These are phyloP conservation scores for Origma solitaria DNA, from an alignment of 2,113 vertebrate genomes.

Conservation along the genomic window DNA sequence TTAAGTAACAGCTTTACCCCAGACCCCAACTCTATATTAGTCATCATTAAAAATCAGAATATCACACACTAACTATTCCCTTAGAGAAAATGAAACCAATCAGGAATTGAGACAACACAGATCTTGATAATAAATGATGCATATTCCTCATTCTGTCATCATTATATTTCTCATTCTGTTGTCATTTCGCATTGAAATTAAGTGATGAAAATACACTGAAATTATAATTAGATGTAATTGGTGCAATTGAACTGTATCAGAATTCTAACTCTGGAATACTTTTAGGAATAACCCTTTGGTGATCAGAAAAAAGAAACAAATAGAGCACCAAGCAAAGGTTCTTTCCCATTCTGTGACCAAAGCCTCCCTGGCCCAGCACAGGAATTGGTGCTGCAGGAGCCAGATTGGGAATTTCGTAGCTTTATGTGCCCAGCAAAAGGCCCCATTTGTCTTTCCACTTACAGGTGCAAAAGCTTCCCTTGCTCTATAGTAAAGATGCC, in stretches of 20 bases:
- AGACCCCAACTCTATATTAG: neutral
- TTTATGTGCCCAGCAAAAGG: fast-evolving
- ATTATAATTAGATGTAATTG: neutral
- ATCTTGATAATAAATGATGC: neutral
- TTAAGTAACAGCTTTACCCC: neutral
- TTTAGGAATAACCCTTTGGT: neutral
- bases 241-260: neutral
- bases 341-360: neutral
- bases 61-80: neutral
- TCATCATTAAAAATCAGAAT: neutral
- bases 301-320: neutral
- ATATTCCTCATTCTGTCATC: constrained; percentile 1
- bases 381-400: fast-evolving
- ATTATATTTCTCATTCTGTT: neutral
- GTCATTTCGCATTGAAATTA: neutral
- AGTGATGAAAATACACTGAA: neutral
- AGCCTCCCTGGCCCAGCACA: neutral
- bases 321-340: fast-evolving
- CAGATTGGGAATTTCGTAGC: neutral
- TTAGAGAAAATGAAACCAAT: neutral
- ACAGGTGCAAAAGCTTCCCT: neutral
- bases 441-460: neutral
- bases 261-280: neutral
- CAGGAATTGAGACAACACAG: neutral
- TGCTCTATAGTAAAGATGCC: neutral